Evolutionary conservation across 2,113 vertebrate species (phyloP).

Genomic region (Triplophysa dalaica): DNA sequence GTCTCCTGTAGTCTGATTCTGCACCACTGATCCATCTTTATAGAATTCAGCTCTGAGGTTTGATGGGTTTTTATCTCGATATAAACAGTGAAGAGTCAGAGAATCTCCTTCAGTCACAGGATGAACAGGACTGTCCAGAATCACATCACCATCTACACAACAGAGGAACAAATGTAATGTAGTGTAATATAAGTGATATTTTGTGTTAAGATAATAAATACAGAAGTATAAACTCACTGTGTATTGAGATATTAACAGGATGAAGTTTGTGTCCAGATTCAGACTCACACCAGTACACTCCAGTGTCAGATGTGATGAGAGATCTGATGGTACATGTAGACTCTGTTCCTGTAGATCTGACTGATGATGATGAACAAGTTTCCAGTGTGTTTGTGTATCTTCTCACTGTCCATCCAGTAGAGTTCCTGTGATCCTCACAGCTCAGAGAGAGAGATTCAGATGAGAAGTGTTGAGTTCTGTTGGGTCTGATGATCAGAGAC

Average conservation of each 20-base stretch:
- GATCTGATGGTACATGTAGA: constrained; percentile 28
- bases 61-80: neutral
- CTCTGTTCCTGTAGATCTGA: constrained; percentile 20
- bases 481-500: constrained; percentile 43
- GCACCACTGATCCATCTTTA: constrained; percentile 36
- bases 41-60: constrained; percentile 31
- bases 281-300: constrained; percentile 51
- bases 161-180: neutral
- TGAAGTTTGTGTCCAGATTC: constrained; percentile 19
- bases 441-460: constrained; percentile 42
- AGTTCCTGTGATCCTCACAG: constrained; percentile 36
- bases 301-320: neutral
- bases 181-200: too few relatives aligned
- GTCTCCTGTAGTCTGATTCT: constrained; percentile 26
- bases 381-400: constrained; percentile 1
- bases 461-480: constrained; percentile 37
- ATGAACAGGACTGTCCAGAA: constrained; percentile 44
- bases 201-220: neutral
- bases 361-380: neutral
- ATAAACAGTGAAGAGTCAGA: constrained; percentile 42
- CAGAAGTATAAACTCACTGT: constrained; percentile 22
- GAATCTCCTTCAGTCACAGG: constrained; percentile 41
- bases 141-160: constrained; percentile 30
- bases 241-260: constrained; percentile 44
- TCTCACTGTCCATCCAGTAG: constrained; percentile 46